Conservation (phyloP, 2,888 invertebrate genomes). For the Calameuta idolon region DNA sequence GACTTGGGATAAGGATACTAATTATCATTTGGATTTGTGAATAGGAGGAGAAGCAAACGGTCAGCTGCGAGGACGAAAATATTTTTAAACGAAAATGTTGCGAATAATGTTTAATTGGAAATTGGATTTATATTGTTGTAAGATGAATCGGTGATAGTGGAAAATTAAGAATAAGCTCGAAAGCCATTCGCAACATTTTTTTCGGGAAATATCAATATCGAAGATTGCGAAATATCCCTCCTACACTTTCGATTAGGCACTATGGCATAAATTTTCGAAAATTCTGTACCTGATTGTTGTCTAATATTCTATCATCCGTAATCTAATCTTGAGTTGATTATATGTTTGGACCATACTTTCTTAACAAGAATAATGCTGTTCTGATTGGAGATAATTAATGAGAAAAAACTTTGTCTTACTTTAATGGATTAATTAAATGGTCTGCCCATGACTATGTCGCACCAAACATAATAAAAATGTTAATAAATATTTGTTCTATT, state of each 20-base stretch:
- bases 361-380: neutral
- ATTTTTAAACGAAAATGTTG: neutral
- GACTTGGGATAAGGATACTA: neutral
- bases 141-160: neutral
- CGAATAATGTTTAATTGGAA: neutral
- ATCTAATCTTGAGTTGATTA: neutral
- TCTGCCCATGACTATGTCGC: neutral
- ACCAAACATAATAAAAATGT: neutral
- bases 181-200: neutral
- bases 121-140: neutral
- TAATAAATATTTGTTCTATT: neutral
- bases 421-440: neutral
- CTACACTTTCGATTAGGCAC: neutral
- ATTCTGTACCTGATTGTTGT: neutral
- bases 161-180: neutral
- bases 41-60: neutral
- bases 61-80: neutral
- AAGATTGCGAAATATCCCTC: neutral
- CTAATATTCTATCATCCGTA: neutral
- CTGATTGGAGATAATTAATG: neutral
- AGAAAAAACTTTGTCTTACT: constrained; percentile 19
- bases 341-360: neutral
- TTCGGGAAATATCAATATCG: neutral
- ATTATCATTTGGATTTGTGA: neutral
- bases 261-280: neutral